Percentiles rank a stretch among this genome's conserved stretches.
phyloP scores from a whole-genome alignment of 2,113 vertebrate species.

The Semicossyphus pulcher region DNA sequence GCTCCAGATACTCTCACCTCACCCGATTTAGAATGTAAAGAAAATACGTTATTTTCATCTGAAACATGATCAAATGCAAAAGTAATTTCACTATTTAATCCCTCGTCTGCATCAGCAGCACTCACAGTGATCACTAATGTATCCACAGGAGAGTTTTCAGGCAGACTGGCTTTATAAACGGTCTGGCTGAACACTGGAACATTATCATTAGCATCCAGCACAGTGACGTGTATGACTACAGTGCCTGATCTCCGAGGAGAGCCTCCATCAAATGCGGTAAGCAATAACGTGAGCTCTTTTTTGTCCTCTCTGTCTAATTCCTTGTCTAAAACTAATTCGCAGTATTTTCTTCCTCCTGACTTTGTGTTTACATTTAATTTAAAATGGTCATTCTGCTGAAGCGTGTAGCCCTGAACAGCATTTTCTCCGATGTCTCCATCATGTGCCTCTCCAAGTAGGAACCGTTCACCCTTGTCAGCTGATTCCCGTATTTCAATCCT shows the following conservation, averaged over 20 bases:
- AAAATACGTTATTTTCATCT: slow-evolving; percentile 68
- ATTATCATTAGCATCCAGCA: slow-evolving; percentile 82
- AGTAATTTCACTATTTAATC: slow-evolving; percentile 63
- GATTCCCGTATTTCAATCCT: slow-evolving; percentile 76
- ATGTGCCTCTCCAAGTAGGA: slow-evolving; percentile 75
- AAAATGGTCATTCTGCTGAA: slow-evolving; percentile 75
- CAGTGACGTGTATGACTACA: slow-evolving; percentile 59
- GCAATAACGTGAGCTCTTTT: slow-evolving; percentile 47
- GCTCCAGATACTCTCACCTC: slow-evolving; percentile 69
- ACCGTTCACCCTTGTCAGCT: slow-evolving; percentile 65
- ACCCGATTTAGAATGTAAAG: slow-evolving; percentile 77
- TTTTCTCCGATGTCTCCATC: slow-evolving; percentile 84
- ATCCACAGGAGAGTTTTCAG: slow-evolving; percentile 68
- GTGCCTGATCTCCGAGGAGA: slow-evolving; percentile 68
- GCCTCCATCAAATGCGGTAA: slow-evolving; percentile 70
- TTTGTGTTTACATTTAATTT: slow-evolving; percentile 60
- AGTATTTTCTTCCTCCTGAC: slow-evolving; percentile 68
- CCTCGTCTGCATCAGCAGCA: slow-evolving; percentile 84
- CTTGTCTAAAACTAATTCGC: slow-evolving; percentile 67
- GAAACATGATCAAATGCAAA: slow-evolving; percentile 78
- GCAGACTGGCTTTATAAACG: slow-evolving; percentile 65
- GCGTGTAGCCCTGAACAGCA: slow-evolving; percentile 64
- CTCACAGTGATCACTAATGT: slow-evolving; percentile 69
- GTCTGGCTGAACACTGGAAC: slow-evolving; percentile 72
- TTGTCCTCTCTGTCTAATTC: slow-evolving; percentile 66